phyloP scores from a whole-genome alignment of 2,888 invertebrate species.

The Drosophila fulvimacula region DNA sequence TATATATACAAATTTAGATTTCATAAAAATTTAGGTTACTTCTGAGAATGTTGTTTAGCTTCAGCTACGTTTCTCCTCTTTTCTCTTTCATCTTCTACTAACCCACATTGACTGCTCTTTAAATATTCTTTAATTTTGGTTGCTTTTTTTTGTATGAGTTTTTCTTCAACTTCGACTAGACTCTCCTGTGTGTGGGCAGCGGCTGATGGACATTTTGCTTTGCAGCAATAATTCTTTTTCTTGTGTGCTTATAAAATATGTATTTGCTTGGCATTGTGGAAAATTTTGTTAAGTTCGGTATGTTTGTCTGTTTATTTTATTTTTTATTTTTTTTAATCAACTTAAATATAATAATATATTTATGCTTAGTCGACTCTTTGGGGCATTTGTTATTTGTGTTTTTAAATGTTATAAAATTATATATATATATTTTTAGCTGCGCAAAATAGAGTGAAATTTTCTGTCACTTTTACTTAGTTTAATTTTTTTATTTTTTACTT shows the following conservation, averaged over 20 bases:
- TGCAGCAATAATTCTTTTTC: background rate
- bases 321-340: constrained; percentile 42
- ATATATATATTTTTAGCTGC: constrained; percentile 12
- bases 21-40: background rate
- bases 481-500: background rate
- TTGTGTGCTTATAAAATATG: constrained; percentile 43
- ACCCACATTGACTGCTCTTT: background rate
- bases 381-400: background rate
- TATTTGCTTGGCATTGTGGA: constrained; percentile 16
- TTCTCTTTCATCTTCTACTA: background rate
- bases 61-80: background rate
- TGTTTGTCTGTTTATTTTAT: background rate
- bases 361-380: background rate
- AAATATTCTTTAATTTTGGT: constrained; percentile 2
- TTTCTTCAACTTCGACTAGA: background rate
- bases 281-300: constrained; percentile 6
- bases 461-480: background rate
- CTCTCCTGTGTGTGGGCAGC: constrained; percentile 2
- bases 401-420: constrained; percentile 13
- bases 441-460: background rate
- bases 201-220: constrained; percentile 1
- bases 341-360: constrained; percentile 40
- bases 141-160: background rate
- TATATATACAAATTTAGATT: no score
- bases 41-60: background rate